These are phyloP conservation scores for Pollimyrus isidori DNA, from an alignment of 2,113 vertebrate species.

Conservation along the genomic window DNA sequence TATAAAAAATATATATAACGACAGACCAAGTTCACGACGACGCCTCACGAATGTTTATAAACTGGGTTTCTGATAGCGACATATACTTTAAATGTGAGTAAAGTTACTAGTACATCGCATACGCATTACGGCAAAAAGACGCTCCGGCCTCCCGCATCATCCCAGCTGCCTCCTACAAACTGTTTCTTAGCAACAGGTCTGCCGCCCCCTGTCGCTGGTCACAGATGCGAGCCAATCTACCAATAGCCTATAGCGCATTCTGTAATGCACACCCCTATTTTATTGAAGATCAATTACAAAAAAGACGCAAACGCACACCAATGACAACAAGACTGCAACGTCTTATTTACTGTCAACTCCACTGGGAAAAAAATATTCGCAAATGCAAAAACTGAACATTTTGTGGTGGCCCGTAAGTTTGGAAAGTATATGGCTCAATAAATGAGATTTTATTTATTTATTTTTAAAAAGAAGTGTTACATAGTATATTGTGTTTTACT, in stretches of 20 bases:
- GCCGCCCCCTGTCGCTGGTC: slow-evolving; percentile 40
- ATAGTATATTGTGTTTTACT: background rate
- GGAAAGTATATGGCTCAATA: background rate
- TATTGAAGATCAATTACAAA: background rate
- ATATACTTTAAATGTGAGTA: slow-evolving; percentile 8
- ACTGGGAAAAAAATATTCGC: background rate
- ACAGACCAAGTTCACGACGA: slow-evolving; percentile 30
- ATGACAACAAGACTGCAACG: background rate
- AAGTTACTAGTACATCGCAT: slow-evolving; percentile 15
- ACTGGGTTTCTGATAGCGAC: slow-evolving; percentile 21
- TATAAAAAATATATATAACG: slow-evolving; percentile 19
- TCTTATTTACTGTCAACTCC: background rate
- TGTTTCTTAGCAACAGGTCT: slow-evolving; percentile 41
- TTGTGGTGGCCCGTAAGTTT: background rate
- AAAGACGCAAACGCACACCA: background rate
- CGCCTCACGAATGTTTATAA: slow-evolving; percentile 10
- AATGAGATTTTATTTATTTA: background rate
- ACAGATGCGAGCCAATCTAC: background rate
- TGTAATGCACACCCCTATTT: background rate
- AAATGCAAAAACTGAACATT: background rate
- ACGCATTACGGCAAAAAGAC: slow-evolving; percentile 28
- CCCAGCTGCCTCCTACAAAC: slow-evolving; percentile 41
- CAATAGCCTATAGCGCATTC: background rate
- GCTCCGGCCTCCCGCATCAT: slow-evolving; percentile 32
- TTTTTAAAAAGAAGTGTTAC: too few relatives aligned